phyloP scores from a whole-genome alignment of 1,140 invertebrate genomes.

The Drosophila subpulchrella region DNA sequence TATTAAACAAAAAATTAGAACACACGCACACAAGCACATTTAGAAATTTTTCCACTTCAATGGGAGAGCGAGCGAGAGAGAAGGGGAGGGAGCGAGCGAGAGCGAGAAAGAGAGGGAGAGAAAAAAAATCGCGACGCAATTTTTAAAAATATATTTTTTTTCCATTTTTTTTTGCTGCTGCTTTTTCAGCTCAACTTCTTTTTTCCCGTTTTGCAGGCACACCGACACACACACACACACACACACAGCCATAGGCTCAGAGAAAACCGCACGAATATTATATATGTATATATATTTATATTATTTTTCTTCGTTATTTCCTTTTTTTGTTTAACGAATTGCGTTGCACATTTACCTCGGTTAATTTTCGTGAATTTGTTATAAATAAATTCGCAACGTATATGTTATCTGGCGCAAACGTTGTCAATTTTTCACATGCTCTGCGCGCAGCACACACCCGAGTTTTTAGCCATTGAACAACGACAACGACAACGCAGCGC shows the following conservation, averaged over 20 bases:
- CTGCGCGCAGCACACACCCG: constrained; percentile 72
- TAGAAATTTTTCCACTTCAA: constrained; percentile 27
- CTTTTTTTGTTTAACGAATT: constrained; percentile 23
- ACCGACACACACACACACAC: constrained; percentile 19
- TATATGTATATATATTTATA: constrained; percentile 17
- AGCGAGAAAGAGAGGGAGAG: constrained; percentile 11
- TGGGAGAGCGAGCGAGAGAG: constrained; percentile 8
- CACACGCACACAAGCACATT: constrained; percentile 20
- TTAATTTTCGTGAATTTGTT: constrained; percentile 57
- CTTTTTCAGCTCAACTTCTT: constrained; percentile 8
- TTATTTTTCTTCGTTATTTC: constrained; percentile 2
- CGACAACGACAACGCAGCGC: constrained; percentile 58
- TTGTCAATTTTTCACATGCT: constrained; percentile 75
- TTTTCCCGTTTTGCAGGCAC: constrained; percentile 5
- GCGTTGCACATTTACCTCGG: constrained; percentile 68
- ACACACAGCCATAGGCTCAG: constrained; percentile 1
- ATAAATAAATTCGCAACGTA: constrained; percentile 76
- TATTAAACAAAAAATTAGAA: constrained; percentile 26
- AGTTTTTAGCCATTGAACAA: constrained; percentile 75
- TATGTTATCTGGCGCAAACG: constrained; percentile 50
- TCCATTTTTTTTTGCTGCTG: constrained; percentile 15
- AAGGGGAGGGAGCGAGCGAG: background rate
- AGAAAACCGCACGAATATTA: constrained; percentile 15
- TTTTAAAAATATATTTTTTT: constrained; percentile 37
- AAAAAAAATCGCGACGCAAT: constrained; percentile 72